These are phyloP conservation scores for Petaurus breviceps DNA, from an alignment of 2,113 vertebrate species.

Conservation along the genomic window DNA sequence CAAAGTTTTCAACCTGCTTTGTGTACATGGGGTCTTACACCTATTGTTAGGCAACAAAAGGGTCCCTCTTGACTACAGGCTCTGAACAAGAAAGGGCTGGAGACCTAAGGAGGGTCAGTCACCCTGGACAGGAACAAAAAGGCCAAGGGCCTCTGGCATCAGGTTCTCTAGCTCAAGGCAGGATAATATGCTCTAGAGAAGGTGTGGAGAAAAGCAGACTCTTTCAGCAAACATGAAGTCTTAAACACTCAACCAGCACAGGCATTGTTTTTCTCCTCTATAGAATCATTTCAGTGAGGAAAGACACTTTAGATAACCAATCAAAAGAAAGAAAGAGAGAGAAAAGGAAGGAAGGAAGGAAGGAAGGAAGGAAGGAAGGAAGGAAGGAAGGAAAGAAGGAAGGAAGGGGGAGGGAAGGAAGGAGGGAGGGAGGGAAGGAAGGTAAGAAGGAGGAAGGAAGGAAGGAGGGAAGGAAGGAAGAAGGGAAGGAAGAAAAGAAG, in stretches of 20 bases:
- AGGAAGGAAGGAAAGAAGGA: no score
- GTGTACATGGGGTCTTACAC: constrained; percentile 31
- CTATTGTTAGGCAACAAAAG: constrained; percentile 66
- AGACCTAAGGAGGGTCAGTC: constrained; percentile 64
- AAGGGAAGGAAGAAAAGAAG: no score
- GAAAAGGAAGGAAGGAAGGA: no score
- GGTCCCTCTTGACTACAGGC: constrained; percentile 58
- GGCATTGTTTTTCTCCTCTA: not conserved
- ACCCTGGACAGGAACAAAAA: constrained; percentile 51
- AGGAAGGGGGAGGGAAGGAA: no score
- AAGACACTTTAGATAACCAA: not conserved
- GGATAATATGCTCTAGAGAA: not conserved
- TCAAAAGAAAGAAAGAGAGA: not conserved
- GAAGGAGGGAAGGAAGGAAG: no score
- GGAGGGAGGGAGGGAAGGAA: no score
- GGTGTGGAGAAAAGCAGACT: constrained; percentile 21
- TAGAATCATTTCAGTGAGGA: not conserved
- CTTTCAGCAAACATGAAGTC: not conserved
- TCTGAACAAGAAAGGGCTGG: constrained; percentile 69
- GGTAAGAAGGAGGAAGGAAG: no score
- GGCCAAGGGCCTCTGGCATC: constrained; percentile 27
- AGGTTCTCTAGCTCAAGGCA: constrained; percentile 21
- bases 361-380: no score
- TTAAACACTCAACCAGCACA: not conserved
- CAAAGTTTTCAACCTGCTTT: constrained; percentile 75